phyloP scores from a whole-genome alignment of 2,113 vertebrate genomes.

The Prunella himalayana region DNA sequence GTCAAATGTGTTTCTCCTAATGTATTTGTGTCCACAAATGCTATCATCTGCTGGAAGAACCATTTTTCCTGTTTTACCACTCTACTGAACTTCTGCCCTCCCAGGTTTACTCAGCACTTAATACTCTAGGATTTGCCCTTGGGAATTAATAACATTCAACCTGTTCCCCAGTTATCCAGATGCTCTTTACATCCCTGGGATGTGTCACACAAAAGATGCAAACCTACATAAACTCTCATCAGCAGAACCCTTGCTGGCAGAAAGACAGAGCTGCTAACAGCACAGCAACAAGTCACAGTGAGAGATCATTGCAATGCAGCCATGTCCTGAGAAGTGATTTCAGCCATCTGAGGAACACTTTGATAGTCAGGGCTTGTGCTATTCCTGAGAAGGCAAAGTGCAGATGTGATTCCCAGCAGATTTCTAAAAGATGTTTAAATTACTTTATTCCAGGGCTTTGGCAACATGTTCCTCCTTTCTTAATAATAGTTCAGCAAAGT shows the following conservation, averaged over 20 bases:
- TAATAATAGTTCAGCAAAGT: background rate
- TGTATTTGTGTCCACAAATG: background rate
- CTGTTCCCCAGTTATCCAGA: background rate
- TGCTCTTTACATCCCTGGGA: background rate
- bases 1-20: background rate
- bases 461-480: background rate
- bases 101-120: background rate
- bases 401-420: background rate
- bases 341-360: fast-evolving
- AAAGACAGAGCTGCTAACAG: background rate
- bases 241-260: background rate
- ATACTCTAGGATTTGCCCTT: background rate
- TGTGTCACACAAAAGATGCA: background rate
- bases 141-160: background rate
- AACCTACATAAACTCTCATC: background rate
- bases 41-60: background rate
- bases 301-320: background rate
- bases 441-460: background rate
- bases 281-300: background rate
- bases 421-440: background rate
- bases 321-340: background rate
- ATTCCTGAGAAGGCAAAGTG: background rate
- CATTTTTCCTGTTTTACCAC: background rate
- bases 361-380: fast-evolving
- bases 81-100: background rate